Conservation (phyloP, 2,113 vertebrate species). For the Crotalus viridis region DNA sequence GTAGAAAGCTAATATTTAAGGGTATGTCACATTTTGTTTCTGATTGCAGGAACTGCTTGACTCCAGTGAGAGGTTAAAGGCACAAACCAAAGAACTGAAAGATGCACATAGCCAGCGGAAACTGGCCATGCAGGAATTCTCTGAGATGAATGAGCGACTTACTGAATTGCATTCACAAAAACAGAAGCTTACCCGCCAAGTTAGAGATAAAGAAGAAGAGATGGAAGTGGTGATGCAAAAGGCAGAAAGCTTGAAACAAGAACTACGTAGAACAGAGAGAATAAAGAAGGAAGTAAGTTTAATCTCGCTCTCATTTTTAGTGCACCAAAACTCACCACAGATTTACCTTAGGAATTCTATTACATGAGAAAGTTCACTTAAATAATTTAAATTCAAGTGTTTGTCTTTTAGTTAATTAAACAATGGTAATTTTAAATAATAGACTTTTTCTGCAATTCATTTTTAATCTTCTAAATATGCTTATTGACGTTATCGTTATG, state of each 20-base stretch:
- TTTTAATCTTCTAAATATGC: neutral
- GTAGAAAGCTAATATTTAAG: slow-evolving; percentile 58
- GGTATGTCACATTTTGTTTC: slow-evolving; percentile 72
- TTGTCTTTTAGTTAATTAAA: slow-evolving; percentile 5
- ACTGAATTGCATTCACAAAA: slow-evolving; percentile 93
- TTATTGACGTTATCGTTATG: neutral
- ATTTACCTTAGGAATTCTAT: slow-evolving; percentile 31
- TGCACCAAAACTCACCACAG: neutral
- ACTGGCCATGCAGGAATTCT: slow-evolving; percentile 94
- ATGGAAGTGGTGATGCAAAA: slow-evolving; percentile 90
- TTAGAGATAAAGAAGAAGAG: slow-evolving; percentile 98
- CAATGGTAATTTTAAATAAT: neutral
- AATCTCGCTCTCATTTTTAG: neutral
- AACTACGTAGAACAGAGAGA: slow-evolving; percentile 93
- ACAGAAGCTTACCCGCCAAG: slow-evolving; percentile 91
- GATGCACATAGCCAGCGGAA: slow-evolving; percentile 96
- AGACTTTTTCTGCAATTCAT: slow-evolving; percentile 15
- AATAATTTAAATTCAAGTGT: slow-evolving; percentile 24
- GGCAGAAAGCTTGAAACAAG: slow-evolving; percentile 88
- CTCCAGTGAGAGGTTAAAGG: slow-evolving; percentile 88
- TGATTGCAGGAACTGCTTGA: slow-evolving; percentile 85
- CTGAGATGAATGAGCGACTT: slow-evolving; percentile 92
- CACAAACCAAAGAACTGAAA: slow-evolving; percentile 96
- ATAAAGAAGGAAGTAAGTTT: slow-evolving; percentile 93
- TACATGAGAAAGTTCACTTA: slow-evolving; percentile 45